phyloP scores from a whole-genome alignment of 2,888 invertebrate species.

The Phortica okadai region DNA sequence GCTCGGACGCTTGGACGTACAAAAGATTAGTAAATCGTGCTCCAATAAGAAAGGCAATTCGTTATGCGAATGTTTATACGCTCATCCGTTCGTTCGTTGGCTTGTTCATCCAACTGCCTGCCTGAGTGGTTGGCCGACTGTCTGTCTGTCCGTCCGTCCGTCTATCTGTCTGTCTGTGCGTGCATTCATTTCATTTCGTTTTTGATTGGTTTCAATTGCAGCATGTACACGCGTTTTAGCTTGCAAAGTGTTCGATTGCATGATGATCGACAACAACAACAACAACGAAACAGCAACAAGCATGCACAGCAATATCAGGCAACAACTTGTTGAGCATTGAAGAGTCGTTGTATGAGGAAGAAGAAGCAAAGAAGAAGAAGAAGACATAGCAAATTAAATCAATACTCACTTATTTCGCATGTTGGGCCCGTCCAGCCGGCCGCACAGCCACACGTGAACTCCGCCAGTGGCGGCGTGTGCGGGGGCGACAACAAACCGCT shows the following conservation, averaged over 20 bases:
- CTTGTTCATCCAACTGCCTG: constrained; percentile 2
- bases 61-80: constrained; percentile 10
- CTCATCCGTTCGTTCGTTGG: neutral
- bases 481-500: constrained; percentile 45
- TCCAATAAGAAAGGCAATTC: constrained; percentile 60
- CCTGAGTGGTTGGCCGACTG: neutral
- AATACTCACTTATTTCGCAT: constrained; percentile 84
- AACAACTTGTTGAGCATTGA: constrained; percentile 8
- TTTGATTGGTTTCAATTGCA: constrained; percentile 32
- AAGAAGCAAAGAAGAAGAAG: neutral
- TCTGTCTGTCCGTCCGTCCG: neutral
- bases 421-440: constrained; percentile 90
- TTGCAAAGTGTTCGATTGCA: constrained; percentile 32
- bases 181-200: constrained; percentile 61
- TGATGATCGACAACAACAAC: constrained; percentile 37
- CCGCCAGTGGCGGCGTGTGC: constrained; percentile 74
- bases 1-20: constrained; percentile 5
- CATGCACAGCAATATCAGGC: neutral
- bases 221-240: neutral
- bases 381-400: constrained; percentile 62
- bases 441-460: constrained; percentile 87
- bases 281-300: constrained; percentile 25
- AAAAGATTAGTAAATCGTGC: constrained; percentile 61
- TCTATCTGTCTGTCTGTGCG: constrained; percentile 53
- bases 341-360: constrained; percentile 23